Conservation (phyloP, 2,797 vertebrate genomes). For the Coregonus ussuriensis region DNA sequence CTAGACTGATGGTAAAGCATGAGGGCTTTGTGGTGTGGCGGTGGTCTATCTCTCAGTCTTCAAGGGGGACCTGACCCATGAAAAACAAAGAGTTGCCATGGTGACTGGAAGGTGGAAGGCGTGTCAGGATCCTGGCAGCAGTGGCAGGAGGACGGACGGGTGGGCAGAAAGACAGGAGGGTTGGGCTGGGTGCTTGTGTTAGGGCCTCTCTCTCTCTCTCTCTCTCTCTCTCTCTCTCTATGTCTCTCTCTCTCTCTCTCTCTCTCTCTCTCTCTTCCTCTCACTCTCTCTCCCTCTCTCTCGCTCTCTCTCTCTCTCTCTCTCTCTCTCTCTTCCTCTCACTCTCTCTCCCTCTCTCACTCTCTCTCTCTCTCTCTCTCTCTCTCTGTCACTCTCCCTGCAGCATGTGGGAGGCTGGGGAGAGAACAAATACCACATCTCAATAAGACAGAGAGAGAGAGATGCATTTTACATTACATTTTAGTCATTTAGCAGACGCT, state of each 20-base stretch:
- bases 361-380: conserved; percentile 23
- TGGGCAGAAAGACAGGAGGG: conserved; percentile 39
- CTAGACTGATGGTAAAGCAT: neutral
- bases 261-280: conserved; percentile 15
- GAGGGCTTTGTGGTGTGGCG: neutral
- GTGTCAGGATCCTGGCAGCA: conserved; percentile 58
- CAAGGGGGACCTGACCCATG: conserved; percentile 16
- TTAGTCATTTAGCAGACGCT: too few species aligned
- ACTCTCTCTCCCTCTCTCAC: neutral
- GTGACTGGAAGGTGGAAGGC: conserved; percentile 71
- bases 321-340: too few species aligned
- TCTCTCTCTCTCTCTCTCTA: neutral
- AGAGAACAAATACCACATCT: conserved; percentile 72
- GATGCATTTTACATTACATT: neutral
- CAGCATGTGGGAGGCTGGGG: conserved; percentile 65
- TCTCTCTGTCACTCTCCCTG: conserved; percentile 58
- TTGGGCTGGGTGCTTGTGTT: conserved; percentile 25
- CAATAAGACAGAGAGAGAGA: conserved; percentile 67
- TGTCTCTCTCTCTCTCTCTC: conserved; percentile 1
- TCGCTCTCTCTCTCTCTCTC: too few species aligned
- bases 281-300: neutral
- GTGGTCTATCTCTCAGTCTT: neutral
- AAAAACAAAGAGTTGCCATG: conserved; percentile 72
- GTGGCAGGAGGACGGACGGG: too few species aligned
- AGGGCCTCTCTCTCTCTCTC: conserved; percentile 20